These are phyloP conservation scores for Panzeria rudis DNA, from an alignment of 2,888 invertebrate species.

Conservation along the genomic window DNA sequence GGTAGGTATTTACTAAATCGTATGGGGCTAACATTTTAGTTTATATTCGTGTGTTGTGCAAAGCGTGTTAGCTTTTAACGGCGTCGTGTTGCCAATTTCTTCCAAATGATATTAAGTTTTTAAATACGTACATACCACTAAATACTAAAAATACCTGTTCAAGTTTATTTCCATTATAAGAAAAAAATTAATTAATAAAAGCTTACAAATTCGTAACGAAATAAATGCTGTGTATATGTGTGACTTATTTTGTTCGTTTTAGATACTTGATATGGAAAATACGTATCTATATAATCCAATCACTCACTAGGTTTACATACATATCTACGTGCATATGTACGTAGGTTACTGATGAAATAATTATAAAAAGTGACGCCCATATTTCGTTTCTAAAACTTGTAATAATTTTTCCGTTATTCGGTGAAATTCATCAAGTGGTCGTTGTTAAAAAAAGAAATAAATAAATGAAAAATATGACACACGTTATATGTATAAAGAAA, in stretches of 20 bases:
- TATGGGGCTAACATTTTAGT: slow-evolving; percentile 62
- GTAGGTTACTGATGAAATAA: background rate
- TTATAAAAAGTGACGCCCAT: slow-evolving; percentile 31
- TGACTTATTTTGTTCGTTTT: background rate
- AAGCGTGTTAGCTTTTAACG: slow-evolving; percentile 58
- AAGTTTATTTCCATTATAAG: slow-evolving; percentile 21
- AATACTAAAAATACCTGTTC: slow-evolving; percentile 53
- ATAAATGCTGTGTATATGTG: background rate
- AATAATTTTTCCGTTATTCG: background rate
- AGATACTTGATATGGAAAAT: background rate
- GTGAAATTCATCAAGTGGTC: background rate
- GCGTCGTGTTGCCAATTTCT: slow-evolving; percentile 59
- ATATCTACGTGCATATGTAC: background rate
- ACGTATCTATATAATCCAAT: background rate
- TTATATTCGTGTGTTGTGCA: slow-evolving; percentile 63
- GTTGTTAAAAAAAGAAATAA: background rate
- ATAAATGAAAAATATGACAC: background rate
- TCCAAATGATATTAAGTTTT: slow-evolving; percentile 54
- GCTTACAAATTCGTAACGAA: slow-evolving; percentile 6
- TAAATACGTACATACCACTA: slow-evolving; percentile 17
- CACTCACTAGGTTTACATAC: background rate
- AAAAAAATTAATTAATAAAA: background rate
- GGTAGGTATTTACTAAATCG: slow-evolving; percentile 65
- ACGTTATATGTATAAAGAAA: slow-evolving; percentile 8
- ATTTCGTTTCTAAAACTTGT: background rate